Evolutionary conservation across 2,797 vertebrate genomes (phyloP).

Genomic region (Cephalopachus bancanus): DNA sequence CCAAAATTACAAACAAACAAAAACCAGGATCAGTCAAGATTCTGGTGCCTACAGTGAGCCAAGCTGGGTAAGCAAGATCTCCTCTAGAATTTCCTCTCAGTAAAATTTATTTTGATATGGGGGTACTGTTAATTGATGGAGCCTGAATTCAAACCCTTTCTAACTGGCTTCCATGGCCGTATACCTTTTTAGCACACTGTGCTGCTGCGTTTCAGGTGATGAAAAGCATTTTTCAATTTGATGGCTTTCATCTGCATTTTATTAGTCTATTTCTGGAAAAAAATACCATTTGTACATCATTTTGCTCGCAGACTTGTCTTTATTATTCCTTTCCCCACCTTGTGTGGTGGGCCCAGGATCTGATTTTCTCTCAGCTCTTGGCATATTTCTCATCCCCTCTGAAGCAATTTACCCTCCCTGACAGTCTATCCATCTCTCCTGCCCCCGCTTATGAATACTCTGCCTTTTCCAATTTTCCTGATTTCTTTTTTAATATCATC

Average conservation of each 20-base stretch:
- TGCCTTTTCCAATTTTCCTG: constrained; percentile 62
- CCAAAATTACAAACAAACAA: no score
- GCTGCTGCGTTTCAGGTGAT: constrained; percentile 70
- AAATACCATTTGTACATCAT: constrained; percentile 70
- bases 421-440: constrained; percentile 79
- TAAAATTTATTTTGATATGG: not conserved
- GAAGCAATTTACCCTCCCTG: constrained; percentile 75
- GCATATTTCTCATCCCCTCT: constrained; percentile 76
- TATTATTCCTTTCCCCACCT: constrained; percentile 59
- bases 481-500: constrained; percentile 63
- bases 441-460: constrained; percentile 62
- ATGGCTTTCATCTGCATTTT: constrained; percentile 84
- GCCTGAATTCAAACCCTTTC: not conserved
- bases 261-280: constrained; percentile 80
- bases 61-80: not conserved
- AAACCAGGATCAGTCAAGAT: not conserved
- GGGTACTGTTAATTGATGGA: not conserved
- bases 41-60: not conserved
- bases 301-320: constrained; percentile 63
- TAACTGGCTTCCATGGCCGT: accelerated
- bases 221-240: constrained; percentile 82
- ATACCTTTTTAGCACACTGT: not conserved
- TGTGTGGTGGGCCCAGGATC: constrained; percentile 59
- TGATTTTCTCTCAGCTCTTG: constrained; percentile 71
- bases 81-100: not conserved